A percentile compares a stretch with the other conserved stretches of the same genome.
phyloP scores from a whole-genome alignment of 2,113 vertebrate genomes.

The Zosterops pallidus region DNA sequence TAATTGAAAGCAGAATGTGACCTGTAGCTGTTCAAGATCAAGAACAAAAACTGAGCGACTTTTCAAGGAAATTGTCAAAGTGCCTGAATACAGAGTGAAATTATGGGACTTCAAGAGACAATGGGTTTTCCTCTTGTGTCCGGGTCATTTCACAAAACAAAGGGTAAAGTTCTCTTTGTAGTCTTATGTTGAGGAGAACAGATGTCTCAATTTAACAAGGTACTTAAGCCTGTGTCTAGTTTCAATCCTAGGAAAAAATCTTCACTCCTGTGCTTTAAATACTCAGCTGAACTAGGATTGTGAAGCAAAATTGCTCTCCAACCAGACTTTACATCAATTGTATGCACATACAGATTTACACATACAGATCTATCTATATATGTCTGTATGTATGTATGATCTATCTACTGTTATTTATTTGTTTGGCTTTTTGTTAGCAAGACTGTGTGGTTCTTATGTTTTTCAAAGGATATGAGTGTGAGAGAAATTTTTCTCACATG shows the following conservation, averaged over 20 bases:
- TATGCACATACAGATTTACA: not conserved
- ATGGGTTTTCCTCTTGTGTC: not conserved
- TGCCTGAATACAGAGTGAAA: constrained; percentile 19
- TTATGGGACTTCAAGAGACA: not conserved
- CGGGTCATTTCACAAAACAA: not conserved
- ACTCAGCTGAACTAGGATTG: not conserved
- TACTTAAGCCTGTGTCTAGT: not conserved
- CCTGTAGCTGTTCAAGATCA: constrained; percentile 35
- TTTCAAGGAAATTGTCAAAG: constrained; percentile 42
- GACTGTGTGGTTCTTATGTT: not conserved
- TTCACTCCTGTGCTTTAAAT: not conserved
- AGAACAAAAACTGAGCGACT: not conserved
- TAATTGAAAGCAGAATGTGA: constrained; percentile 54
- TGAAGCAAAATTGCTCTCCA: not conserved
- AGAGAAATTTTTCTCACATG: not conserved
- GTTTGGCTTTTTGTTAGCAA: not conserved
- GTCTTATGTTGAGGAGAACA: not conserved
- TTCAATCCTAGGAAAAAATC: not conserved
- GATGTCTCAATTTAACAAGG: constrained; percentile 6
- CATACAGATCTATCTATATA: not conserved
- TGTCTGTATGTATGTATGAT: too few relatives aligned
- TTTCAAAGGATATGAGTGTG: not conserved
- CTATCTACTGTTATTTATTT: not conserved
- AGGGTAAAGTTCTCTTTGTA: not conserved
- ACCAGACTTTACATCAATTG: not conserved